A percentile compares a stretch with the other conserved stretches of the same genome.
Evolutionary conservation across 2,888 invertebrate species (phyloP).

Genomic region (Thereva nobilitata): DNA sequence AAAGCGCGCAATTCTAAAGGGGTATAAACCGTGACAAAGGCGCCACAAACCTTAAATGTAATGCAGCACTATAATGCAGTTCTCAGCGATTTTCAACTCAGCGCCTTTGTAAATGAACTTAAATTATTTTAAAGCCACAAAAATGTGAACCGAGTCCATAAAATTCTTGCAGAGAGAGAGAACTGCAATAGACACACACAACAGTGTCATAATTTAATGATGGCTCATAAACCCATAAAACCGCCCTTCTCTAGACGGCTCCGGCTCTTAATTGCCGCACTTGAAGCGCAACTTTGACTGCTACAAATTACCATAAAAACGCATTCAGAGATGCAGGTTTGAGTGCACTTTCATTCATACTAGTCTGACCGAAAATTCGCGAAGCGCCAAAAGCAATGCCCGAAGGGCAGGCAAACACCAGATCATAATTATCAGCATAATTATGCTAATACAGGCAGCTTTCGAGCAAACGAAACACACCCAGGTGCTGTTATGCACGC

Average conservation of each 20-base stretch:
- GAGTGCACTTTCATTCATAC: conserved; percentile 21
- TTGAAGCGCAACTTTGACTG: conserved; percentile 13
- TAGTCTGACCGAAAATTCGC: conserved; percentile 1
- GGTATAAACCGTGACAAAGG: no score
- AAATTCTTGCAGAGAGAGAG: no score
- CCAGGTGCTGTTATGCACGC: conserved; percentile 16
- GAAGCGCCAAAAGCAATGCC: neutral
- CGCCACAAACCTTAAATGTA: no score
- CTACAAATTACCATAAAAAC: conserved; percentile 25
- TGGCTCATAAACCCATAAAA: conserved; percentile 7
- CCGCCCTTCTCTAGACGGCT: neutral
- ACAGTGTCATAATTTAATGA: conserved; percentile 2
- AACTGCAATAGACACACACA: neutral
- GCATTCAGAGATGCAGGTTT: neutral
- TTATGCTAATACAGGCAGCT: conserved; percentile 22
- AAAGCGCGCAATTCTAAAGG: no score
- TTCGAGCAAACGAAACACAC: conserved; percentile 23
- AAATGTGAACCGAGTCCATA: no score
- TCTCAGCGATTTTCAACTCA: no score
- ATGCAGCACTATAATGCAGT: no score
- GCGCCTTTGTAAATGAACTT: no score
- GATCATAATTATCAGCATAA: conserved; percentile 24
- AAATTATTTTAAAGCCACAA: no score
- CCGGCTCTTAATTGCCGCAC: conserved; percentile 7
- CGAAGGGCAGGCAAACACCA: conserved; percentile 3